Evolutionary conservation across 37 sponge, comb jelly and placozoan genomes (phyloP), one percentile per base, ranked within the genome.

Genomic region (Petrosia ficiformis): DNA sequence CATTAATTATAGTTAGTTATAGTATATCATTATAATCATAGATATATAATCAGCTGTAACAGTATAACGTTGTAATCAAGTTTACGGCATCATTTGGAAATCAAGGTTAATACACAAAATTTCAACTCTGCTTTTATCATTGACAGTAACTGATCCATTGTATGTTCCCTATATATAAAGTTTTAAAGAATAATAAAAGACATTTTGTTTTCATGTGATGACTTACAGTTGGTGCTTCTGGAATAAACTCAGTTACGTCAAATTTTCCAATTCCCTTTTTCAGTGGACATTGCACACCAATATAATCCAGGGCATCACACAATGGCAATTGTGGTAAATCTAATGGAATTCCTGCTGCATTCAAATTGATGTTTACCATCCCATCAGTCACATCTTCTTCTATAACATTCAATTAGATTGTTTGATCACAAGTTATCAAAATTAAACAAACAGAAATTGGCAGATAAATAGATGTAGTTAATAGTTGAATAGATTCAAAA

Each of bases 71-170:
- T n/a, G n/a, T n/a, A n/a, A n/a, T n/a, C n/a, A n/a, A n/a, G n/a
- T n/a, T n/a, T n/a, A n/a, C n/a, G n/a, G n/a, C n/a, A 24, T 63
- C n/a, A 78, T 32, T 28, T 78, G 67, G 31, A 75, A 34, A 59
- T 69, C 66, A 35, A 86, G 75, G 48, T 79, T 58, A 28, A 87
- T 34, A 72, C 88, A 87, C 39, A 26, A n/a, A 41, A 87, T 40
- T 67, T 81, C 82, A 2, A 67, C 34, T 1, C 76, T 76, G 39
- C 82, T 77, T 38, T 87, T 82, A 67, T 87, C 88, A 44, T 57
- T 72, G 22, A 72, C 37, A 4, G 52, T 65, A 21, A 63, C 73
- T 35, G 35, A 69, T 0, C 87, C 87, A n/a, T 59, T 81, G 64
- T 74, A 73, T 30, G 63, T 6, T 22, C 87, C 87, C 84, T 83